Evolutionary conservation across 2,797 vertebrate species (phyloP), one percentile per base, ranked within the genome.

Genomic region (Sebastes trivittatus): DNA sequence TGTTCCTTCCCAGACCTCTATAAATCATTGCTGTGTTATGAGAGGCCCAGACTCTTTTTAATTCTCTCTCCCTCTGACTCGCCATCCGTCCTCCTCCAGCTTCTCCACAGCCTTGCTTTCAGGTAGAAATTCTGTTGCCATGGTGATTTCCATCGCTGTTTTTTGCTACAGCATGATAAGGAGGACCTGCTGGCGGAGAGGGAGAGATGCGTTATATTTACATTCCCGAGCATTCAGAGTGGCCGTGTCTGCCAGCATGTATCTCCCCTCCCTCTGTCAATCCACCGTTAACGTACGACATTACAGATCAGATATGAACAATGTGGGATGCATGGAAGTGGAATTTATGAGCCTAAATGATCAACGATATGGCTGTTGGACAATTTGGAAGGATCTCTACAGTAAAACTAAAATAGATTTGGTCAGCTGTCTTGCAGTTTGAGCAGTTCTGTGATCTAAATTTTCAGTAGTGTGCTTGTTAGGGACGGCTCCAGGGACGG

Each of bases 71-170:
- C 3, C 30, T 71, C 60, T 6, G 5, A 29, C 60, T 70, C 42
- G 32, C 59, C 58, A 34, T 34, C 55, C 49, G 22, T 58, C 59
- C 69, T 65, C 61, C 78, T 86, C 29, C 62, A 20, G 49, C 78
- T 66, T 77, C 75, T 72, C 68, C 46, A 1, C 69, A 32, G 79
- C 84, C 77, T 86, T 29, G 30, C 84, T 85, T 67, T 85, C 87
- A 92, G 78, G 85, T 90, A 90, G 86, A 83, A 86, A 87, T 81
- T 78, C 85, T 87, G 92, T 93, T 94, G 87, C 93, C 91, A 93
- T 92, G 89, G 91, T 81, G 80, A 93, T 91, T 81, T 73, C 66
- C 77, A 87, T 86, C 2, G 70, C 80, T 42, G 82, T 65, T 81
- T 81, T 56, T 72, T 79, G 80, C 87, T 73, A 65, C 78, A 32